phyloP scores from a whole-genome alignment of 2,113 vertebrate species.

The Saiga tatarica region DNA sequence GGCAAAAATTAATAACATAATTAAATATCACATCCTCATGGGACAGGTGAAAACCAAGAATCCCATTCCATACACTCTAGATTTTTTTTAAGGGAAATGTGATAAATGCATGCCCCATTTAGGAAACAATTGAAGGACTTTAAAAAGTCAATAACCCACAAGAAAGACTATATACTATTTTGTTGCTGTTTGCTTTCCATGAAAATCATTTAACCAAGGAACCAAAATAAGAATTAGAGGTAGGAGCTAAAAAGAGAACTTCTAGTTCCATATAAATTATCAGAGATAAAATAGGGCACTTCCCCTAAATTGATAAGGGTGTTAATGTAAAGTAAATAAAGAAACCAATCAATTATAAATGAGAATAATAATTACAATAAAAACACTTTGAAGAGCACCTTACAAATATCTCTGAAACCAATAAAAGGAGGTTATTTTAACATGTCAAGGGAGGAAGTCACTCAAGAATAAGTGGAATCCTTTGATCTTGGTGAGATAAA shows the following conservation, averaged over 20 bases:
- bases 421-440: constrained; percentile 33
- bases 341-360: constrained; percentile 37
- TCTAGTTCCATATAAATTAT: not conserved
- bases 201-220: not conserved
- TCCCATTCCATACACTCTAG: not conserved
- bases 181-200: not conserved
- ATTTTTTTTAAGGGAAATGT: constrained; percentile 21
- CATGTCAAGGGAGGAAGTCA: not conserved
- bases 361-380: not conserved
- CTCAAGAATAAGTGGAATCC: not conserved
- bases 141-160: constrained; percentile 52
- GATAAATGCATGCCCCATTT: not conserved
- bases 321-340: constrained; percentile 9
- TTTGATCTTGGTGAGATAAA: constrained; percentile 46
- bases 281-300: not conserved
- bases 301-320: not conserved
- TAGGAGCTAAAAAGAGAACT: not conserved
- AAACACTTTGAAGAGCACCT: not conserved
- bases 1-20: constrained; percentile 52
- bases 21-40: constrained; percentile 29
- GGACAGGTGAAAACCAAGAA: constrained; percentile 20
- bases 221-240: not conserved
- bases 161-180: constrained; percentile 1
- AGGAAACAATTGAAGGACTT: constrained; percentile 5
- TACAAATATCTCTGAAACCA: constrained; percentile 16